Evolutionary conservation across 2,113 vertebrate species (phyloP).

Genomic region (Gnathonemus longibarbis): DNA sequence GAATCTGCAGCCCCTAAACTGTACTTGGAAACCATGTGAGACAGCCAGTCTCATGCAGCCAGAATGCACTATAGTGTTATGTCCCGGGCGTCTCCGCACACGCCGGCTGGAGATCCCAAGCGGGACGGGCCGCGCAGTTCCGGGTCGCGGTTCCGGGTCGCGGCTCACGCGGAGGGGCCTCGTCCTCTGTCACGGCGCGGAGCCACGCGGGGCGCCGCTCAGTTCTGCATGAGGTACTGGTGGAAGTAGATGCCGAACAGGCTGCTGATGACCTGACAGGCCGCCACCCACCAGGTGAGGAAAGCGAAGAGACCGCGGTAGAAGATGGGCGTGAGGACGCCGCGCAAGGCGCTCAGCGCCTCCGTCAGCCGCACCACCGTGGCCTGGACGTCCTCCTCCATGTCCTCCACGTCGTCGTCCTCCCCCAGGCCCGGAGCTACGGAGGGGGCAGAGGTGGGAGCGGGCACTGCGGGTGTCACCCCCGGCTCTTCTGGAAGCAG

Average conservation of each 20-base stretch:
- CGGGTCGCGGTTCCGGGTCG: background rate
- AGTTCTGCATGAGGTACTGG: conserved; percentile 77
- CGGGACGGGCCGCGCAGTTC: background rate
- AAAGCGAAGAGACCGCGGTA: conserved; percentile 80
- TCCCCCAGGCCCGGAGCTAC: conserved; percentile 33
- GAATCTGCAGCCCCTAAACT: background rate
- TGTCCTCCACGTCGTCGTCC: conserved; percentile 51
- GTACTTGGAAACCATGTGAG: background rate
- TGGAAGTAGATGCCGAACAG: conserved; percentile 94
- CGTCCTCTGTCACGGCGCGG: background rate
- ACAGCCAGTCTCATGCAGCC: background rate
- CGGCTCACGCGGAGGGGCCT: background rate
- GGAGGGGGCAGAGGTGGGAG: background rate
- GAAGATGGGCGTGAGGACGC: conserved; percentile 71
- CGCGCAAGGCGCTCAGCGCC: conserved; percentile 53
- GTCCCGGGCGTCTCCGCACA: background rate
- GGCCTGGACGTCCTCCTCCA: conserved; percentile 64
- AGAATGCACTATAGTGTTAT: background rate
- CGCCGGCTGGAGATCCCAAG: background rate
- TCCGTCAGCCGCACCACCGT: conserved; percentile 65
- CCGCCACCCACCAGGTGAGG: conserved; percentile 87
- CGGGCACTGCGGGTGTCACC: conserved; percentile 21
- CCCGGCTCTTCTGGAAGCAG: conserved; percentile 43
- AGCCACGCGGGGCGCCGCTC: conserved; percentile 18
- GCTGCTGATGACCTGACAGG: conserved; percentile 83